Evolutionary conservation across 1,140 invertebrate species (phyloP).

Genomic region (Cydia splendana): DNA sequence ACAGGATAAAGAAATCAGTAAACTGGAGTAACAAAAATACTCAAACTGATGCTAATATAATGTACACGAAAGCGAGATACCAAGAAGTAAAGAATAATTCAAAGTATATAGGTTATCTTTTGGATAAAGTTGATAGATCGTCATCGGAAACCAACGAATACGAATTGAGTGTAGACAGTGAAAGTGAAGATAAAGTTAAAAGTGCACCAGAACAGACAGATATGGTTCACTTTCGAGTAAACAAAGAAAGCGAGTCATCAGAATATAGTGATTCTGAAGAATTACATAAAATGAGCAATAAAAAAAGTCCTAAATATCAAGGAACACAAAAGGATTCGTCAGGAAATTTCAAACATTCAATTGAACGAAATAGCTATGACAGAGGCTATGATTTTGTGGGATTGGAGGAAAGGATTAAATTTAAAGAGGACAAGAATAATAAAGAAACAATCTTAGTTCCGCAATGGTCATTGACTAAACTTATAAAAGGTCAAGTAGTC

Average conservation of each 20-base stretch:
- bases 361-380: too few species aligned
- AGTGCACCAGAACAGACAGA: neutral
- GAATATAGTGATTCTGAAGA: too few species aligned
- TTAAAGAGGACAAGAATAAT: neutral
- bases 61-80: neutral
- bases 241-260: too few species aligned
- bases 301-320: too few species aligned
- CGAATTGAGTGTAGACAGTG: neutral
- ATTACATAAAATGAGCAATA: too few species aligned
- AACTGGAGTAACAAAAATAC: too few species aligned
- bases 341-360: too few species aligned
- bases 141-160: neutral
- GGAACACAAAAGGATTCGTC: too few species aligned
- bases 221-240: too few species aligned
- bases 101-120: neutral
- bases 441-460: neutral
- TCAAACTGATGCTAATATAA: neutral
- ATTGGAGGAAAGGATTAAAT: too few species aligned
- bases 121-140: neutral
- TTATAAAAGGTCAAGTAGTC: neutral
- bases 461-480: neutral
- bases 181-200: neutral
- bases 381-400: too few species aligned
- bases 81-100: neutral
- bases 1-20: too few species aligned